Evolutionary conservation across 2,888 invertebrate species (phyloP), one percentile per base, ranked within the genome.

Genomic region (Tetragnatha montana): DNA sequence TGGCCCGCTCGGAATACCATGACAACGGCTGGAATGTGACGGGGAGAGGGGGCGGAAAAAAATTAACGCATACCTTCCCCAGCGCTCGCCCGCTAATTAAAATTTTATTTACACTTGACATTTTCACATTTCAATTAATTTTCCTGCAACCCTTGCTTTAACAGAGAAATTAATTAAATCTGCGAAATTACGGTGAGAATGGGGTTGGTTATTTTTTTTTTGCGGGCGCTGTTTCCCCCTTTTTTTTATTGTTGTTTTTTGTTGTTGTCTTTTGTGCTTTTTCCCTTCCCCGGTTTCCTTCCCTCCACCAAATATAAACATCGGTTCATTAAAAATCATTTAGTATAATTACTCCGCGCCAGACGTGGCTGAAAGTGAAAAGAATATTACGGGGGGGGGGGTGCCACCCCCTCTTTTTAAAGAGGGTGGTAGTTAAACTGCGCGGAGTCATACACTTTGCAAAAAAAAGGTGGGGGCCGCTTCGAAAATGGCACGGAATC

Each of bases 71-170:
- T 90, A 90, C 87, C 90, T 90, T 87, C 83, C 75, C 80, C 79
- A 79, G 50, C 73, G 86, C 82, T 82, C 82, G 81, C 70, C 87
- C 60, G 87, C 89, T 90, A 90, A 90, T 90, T 90, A 90, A 90
- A 90, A 90, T 90, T 90, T 90, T 90, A 90, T 90, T 90, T 90
- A 90, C 90, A 90, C 90, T 87, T 90, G 90, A 90, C 90, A 87
- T 90, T 90, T 90, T 90, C 90, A 90, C 90, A 87, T 90, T 87
- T 87, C 90, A 90, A 90, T 90, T 90, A 90, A 90, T 90, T 90
- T 90, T 87, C 90, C 87, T 80, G 49, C 80, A 82, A 87, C 87
- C 87, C 87, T 84, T 84, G 83, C 87, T 81, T 84, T 83, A 84
- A 84, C 90, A 85, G 83, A 84, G 84, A 90, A 90, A 90, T 90